Conservation (phyloP, 2,113 vertebrate species). For the Lophura nycthemera region DNA sequence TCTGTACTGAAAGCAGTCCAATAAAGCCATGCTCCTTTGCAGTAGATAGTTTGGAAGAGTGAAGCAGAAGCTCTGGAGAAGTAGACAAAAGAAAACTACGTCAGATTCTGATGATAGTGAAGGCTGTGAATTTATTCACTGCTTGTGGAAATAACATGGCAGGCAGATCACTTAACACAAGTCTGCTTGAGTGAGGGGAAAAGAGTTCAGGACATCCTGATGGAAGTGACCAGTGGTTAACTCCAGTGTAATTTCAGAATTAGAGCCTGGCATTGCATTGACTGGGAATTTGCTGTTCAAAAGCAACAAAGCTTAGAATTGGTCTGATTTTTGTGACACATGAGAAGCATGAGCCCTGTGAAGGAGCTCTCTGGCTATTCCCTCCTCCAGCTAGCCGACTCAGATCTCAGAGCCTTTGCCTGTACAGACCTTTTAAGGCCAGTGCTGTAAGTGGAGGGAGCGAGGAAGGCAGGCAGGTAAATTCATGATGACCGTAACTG, state of each 20-base stretch:
- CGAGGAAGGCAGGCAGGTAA: slow-evolving; percentile 19
- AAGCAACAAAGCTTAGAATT: background rate
- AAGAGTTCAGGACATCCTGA: background rate
- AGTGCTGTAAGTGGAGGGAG: background rate
- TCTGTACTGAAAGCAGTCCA: background rate
- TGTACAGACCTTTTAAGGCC: slow-evolving; percentile 36
- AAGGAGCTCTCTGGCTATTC: background rate
- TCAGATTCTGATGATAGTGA: background rate
- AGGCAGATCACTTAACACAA: background rate
- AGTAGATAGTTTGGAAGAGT: background rate
- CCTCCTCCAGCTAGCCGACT: slow-evolving; percentile 45
- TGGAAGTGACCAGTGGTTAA: background rate
- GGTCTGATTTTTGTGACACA: background rate
- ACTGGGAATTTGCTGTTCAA: background rate
- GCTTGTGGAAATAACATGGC: background rate
- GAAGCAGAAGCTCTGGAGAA: background rate
- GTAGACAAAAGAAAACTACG: background rate
- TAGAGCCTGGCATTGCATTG: background rate
- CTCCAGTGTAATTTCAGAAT: background rate
- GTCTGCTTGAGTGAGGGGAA: background rate
- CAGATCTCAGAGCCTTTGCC: slow-evolving; percentile 38
- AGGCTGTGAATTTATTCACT: background rate
- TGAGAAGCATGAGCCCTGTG: background rate
- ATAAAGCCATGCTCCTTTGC: background rate
- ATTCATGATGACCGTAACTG: slow-evolving; percentile 18